Evolutionary conservation across 2,113 vertebrate genomes (phyloP), one percentile per base, ranked within the genome.

Genomic region (Pteruthius melanotis): DNA sequence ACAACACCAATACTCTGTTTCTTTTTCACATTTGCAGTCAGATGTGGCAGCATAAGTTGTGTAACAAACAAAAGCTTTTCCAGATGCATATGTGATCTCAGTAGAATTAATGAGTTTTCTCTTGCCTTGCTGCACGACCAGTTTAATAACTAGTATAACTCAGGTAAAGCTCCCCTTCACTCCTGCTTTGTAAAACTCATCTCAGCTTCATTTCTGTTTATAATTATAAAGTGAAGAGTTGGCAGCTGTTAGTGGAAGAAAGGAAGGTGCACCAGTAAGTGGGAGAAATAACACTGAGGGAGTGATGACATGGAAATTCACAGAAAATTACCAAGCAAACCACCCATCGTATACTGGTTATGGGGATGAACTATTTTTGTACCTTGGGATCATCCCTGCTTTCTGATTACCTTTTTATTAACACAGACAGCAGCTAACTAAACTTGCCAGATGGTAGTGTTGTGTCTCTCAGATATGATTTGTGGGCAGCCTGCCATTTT

Each of bases 91-190:
- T 37, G 26, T 39, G 37, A 85, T 72, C 64, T 71, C 50, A 57
- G 45, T 20, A 72, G 70, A 87, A 87, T 65, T 64, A 78, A 76
- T 30, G n/a, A 84, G 37, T 2, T 79, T 87, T 65, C 79, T 65
- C 74, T 92, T 93, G 63, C 63, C 53, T 94, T 76, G 63, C 39
- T 91, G 70, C 81, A 83, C 11, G 2, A 89, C 45, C 37, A 85
- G 61, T 85, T 91, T 80, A 84, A 57, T 91, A 95, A 82, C 77
- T 71, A 69, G 50, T 50, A 9, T 35, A 76, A 86, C 24, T 90
- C 14, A 77, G 49, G 40, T 66, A 85, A 53, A 31, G 19, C 42
- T 93, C 18, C 61, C 56, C 80, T 79, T 76, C 50, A 59, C 28
- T 95, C 20, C 33, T 13, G 26, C 45, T 72, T 27, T 15, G 28